phyloP scores from a whole-genome alignment of 2,888 invertebrate genomes.

The Temnothorax unifasciatus region DNA sequence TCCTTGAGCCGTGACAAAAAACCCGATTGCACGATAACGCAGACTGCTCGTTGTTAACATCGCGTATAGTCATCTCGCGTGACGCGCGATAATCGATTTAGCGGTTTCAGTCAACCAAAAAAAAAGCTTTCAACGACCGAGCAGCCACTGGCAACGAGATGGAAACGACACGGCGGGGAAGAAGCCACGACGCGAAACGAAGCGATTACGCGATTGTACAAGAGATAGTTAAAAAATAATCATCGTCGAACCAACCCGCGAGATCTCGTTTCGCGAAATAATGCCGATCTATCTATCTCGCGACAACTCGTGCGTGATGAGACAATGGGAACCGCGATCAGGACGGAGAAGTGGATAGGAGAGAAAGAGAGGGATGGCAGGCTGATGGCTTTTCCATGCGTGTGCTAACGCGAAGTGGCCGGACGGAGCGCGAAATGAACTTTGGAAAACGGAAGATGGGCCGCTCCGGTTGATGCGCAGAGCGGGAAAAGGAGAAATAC shows the following conservation, averaged over 20 bases:
- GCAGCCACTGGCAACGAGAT: neutral
- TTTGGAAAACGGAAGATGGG: constrained; percentile 34
- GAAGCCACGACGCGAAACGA: constrained; percentile 15
- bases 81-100: constrained; percentile 35
- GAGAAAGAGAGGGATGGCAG: neutral
- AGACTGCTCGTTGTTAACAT: constrained; percentile 10
- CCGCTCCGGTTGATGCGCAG: constrained; percentile 4
- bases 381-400: constrained; percentile 37
- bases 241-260: constrained; percentile 11
- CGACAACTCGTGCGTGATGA: constrained; percentile 47
- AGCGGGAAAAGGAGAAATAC: constrained; percentile 21
- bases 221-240: constrained; percentile 51
- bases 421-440: constrained; percentile 53
- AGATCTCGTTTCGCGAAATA: constrained; percentile 29
- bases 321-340: constrained; percentile 21
- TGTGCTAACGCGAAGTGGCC: constrained; percentile 39
- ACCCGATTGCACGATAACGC: neutral
- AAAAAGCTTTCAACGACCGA: constrained; percentile 30
- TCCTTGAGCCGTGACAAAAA: neutral
- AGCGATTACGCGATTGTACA: constrained; percentile 33
- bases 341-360: neutral
- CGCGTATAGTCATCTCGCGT: constrained; percentile 3
- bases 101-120: constrained; percentile 24
- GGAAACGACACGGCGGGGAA: neutral
- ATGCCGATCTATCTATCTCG: constrained; percentile 34